phyloP scores from a whole-genome alignment of 2,797 vertebrate species.

The Peromyscus attwateri region DNA sequence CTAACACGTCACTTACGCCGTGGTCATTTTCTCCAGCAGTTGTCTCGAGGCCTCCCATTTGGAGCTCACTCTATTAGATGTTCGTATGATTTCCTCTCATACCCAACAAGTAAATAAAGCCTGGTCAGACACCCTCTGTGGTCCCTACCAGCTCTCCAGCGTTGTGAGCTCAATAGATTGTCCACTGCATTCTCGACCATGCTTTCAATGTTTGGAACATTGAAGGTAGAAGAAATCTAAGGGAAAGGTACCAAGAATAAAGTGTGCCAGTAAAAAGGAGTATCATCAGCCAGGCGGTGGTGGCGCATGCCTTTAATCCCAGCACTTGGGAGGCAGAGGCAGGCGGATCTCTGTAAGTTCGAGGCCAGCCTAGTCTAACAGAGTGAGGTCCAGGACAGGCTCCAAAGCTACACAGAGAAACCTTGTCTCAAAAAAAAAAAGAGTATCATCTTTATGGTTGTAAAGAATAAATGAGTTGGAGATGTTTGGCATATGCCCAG shows the following conservation, averaged over 20 bases:
- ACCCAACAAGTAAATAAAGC: slow-evolving; percentile 2
- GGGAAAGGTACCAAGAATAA: background rate
- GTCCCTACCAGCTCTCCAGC: background rate
- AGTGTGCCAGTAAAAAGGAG: background rate
- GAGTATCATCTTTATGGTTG: background rate
- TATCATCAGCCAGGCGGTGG: too few species aligned
- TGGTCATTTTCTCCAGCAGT: background rate
- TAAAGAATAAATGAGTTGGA: background rate
- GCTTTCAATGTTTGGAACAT: slow-evolving; percentile 68
- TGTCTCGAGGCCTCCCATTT: background rate
- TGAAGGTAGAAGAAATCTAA: slow-evolving; percentile 71
- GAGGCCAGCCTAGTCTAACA: too few species aligned
- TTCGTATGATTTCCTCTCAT: slow-evolving; percentile 24
- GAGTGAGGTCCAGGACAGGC: too few species aligned
- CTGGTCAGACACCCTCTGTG: background rate
- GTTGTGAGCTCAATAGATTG: slow-evolving; percentile 28
- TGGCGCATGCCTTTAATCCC: too few species aligned
- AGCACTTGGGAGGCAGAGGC: too few species aligned
- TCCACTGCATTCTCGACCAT: background rate
- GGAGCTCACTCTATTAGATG: background rate
- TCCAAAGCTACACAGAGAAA: too few species aligned
- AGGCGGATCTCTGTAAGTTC: too few species aligned
- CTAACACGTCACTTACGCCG: background rate
- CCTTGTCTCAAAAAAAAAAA: too few species aligned
- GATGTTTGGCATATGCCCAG: background rate